Conservation (phyloP, 2,888 invertebrate genomes). For the Agriopis aurantiaria region DNA sequence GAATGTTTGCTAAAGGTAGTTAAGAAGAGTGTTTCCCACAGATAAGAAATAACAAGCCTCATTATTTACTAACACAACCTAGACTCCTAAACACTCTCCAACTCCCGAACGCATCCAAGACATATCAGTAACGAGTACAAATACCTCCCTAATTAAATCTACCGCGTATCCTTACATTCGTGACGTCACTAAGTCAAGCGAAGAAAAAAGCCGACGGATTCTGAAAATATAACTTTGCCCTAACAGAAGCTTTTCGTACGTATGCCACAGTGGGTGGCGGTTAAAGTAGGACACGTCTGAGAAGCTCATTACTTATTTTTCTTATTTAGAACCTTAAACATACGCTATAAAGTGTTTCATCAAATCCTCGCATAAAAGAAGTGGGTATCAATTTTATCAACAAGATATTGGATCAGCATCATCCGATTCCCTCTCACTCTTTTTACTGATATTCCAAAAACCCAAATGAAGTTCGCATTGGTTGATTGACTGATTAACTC, state of each 20-base stretch:
- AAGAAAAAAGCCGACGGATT: slow-evolving; percentile 68
- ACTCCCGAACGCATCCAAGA: slow-evolving; percentile 5
- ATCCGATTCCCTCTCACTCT: too few relatives aligned
- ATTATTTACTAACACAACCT: slow-evolving; percentile 16
- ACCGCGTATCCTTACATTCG: slow-evolving; percentile 52
- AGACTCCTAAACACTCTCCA: slow-evolving; percentile 19
- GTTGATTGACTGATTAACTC: too few relatives aligned
- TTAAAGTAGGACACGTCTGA: slow-evolving; percentile 3
- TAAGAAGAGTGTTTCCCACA: slow-evolving; percentile 12
- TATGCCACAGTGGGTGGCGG: slow-evolving; percentile 40
- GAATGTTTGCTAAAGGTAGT: slow-evolving; percentile 1
- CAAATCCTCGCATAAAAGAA: too few relatives aligned
- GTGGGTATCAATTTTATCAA: too few relatives aligned
- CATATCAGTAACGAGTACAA: slow-evolving; percentile 34
- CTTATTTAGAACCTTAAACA: too few relatives aligned
- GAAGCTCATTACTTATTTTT: neutral
- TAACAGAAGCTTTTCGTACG: slow-evolving; percentile 73
- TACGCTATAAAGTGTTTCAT: too few relatives aligned
- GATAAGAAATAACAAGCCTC: slow-evolving; percentile 20
- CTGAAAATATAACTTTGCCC: slow-evolving; percentile 74
- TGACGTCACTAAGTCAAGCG: slow-evolving; percentile 68
- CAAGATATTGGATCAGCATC: too few relatives aligned
- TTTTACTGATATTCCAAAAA: too few relatives aligned
- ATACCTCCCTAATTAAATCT: slow-evolving; percentile 54
- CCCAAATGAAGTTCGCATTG: too few relatives aligned